phyloP scores from a whole-genome alignment of 2,888 invertebrate species.

The Chymomyza fuscimana region DNA sequence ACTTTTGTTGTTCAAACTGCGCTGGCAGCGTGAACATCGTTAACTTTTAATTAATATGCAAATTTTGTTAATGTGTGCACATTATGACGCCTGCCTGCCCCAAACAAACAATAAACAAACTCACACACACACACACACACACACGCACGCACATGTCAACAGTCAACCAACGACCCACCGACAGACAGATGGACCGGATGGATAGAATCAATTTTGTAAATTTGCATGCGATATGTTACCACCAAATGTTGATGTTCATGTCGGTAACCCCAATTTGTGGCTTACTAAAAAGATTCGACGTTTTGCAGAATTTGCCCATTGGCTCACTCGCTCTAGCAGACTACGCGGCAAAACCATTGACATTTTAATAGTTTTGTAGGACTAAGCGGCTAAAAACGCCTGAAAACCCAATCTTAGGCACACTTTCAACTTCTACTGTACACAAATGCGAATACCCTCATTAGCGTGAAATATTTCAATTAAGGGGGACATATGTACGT shows the following conservation, averaged over 20 bases:
- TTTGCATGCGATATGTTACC: constrained; percentile 31
- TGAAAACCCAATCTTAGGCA: background rate
- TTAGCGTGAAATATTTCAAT: constrained; percentile 58
- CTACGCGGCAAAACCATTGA: constrained; percentile 23
- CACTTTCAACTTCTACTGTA: background rate
- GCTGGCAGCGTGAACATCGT: constrained; percentile 29
- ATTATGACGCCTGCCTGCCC: constrained; percentile 27
- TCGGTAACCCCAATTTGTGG: constrained; percentile 42
- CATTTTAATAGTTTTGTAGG: constrained; percentile 29
- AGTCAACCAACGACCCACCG: constrained; percentile 4
- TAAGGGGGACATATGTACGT: constrained; percentile 27
- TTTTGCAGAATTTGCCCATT: background rate
- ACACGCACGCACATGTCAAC: constrained; percentile 28
- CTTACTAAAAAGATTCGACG: constrained; percentile 19
- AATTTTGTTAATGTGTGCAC: constrained; percentile 60
- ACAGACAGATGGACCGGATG: background rate
- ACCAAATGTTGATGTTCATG: constrained; percentile 27
- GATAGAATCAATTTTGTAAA: constrained; percentile 40
- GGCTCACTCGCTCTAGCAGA: background rate
- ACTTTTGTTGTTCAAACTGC: constrained; percentile 19
- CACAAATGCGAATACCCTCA: constrained; percentile 33
- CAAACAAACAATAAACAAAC: constrained; percentile 18
- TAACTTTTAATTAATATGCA: constrained; percentile 74
- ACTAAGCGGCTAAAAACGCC: background rate
- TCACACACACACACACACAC: constrained; percentile 8